Evolutionary conservation across 1,140 invertebrate species (phyloP).

Genomic region (Sycobia sp.): DNA sequence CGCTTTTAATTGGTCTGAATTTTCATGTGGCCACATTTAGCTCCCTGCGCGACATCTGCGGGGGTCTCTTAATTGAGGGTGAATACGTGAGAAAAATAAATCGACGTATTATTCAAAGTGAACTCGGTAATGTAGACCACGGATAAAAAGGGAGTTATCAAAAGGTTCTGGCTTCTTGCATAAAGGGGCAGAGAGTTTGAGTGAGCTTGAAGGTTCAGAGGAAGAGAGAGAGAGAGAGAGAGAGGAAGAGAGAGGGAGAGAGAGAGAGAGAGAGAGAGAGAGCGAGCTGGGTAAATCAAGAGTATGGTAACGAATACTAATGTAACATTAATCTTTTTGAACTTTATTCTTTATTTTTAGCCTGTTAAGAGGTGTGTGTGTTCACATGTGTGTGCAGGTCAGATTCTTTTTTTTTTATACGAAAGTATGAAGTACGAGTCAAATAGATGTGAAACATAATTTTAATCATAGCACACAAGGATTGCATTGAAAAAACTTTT

Average conservation of each 20-base stretch:
- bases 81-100: constrained; percentile 40
- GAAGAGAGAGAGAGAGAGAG: constrained; percentile 8
- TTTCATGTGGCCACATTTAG: constrained; percentile 7
- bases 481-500: too few species aligned
- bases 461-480: too few species aligned
- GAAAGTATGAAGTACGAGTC: too few species aligned
- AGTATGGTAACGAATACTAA: constrained; percentile 43
- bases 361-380: too few species aligned
- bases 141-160: constrained; percentile 32
- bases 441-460: too few species aligned
- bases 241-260: constrained; percentile 10
- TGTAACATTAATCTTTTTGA: constrained; percentile 40
- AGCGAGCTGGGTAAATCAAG: constrained; percentile 38
- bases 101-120: constrained; percentile 40
- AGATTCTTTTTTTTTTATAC: too few species aligned
- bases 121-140: constrained; percentile 36
- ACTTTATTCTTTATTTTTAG: constrained; percentile 31
- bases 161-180: constrained; percentile 13
- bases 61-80: constrained; percentile 34
- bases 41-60: constrained; percentile 14
- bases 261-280: constrained; percentile 16
- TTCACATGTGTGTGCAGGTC: too few species aligned
- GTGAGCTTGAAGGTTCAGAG: constrained; percentile 7
- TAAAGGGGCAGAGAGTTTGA: too few species aligned
- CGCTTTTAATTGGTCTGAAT: too few species aligned